Conservation (phyloP, 2,888 invertebrate genomes). For the Ornithoptera alexandrae region DNA sequence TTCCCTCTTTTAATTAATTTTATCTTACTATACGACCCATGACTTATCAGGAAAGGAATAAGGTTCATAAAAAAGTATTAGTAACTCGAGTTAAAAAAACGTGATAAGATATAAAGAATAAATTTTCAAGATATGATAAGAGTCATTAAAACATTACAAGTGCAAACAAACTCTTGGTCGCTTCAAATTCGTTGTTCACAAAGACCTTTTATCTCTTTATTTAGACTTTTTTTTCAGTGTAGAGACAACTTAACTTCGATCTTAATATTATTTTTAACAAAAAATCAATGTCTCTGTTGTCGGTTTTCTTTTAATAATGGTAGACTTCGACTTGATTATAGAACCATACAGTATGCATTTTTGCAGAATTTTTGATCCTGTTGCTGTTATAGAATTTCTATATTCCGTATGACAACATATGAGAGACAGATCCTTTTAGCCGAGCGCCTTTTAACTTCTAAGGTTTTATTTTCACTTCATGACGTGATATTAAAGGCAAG, state of each 20-base stretch:
- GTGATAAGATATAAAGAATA: slow-evolving; percentile 22
- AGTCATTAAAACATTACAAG: slow-evolving; percentile 24
- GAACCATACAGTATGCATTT: too few species aligned
- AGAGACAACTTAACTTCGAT: slow-evolving; percentile 3
- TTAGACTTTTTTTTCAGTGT: neutral
- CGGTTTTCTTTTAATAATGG: too few species aligned
- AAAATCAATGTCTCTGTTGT: too few species aligned
- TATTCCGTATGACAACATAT: neutral
- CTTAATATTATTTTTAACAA: neutral
- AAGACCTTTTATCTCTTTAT: slow-evolving; percentile 5
- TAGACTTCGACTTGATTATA: too few species aligned
- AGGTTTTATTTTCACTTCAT: neutral
- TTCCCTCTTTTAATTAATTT: neutral
- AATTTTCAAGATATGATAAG: slow-evolving; percentile 29
- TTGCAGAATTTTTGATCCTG: too few species aligned
- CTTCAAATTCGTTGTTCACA: slow-evolving; percentile 14
- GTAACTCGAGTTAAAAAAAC: slow-evolving; percentile 1
- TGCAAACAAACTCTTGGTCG: slow-evolving; percentile 10
- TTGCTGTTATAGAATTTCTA: neutral
- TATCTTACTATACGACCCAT: slow-evolving; percentile 17
- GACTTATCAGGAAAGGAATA: slow-evolving; percentile 19
- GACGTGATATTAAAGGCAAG: neutral
- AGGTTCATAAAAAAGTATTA: slow-evolving; percentile 6
- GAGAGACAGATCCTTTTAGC: neutral
- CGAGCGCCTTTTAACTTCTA: neutral